Evolutionary conservation across 2,888 invertebrate species (phyloP).

Genomic region (Dasysyrphus albostriatus): DNA sequence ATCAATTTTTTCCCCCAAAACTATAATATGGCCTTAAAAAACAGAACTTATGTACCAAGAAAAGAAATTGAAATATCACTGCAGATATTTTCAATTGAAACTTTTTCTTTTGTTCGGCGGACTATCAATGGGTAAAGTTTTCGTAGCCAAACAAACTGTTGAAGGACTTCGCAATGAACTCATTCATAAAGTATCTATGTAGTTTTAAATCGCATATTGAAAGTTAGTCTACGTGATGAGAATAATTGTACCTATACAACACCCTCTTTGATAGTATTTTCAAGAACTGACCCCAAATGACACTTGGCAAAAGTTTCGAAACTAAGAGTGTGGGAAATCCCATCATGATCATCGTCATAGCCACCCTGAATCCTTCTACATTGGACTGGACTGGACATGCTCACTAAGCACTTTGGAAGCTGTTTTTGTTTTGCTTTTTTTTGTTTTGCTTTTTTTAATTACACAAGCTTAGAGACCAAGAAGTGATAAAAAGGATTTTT

Average conservation of each 20-base stretch:
- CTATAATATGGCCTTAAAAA: background rate
- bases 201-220: background rate
- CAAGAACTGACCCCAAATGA: constrained; percentile 24
- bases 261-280: background rate
- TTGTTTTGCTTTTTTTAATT: constrained; percentile 26
- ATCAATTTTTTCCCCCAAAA: background rate
- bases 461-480: constrained; percentile 41
- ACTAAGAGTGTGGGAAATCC: background rate
- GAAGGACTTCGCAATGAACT: constrained; percentile 16
- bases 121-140: constrained; percentile 33
- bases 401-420: background rate
- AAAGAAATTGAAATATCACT: background rate
- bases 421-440: background rate
- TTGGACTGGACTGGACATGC: constrained; percentile 10
- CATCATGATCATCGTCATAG: background rate
- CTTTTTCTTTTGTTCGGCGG: constrained; percentile 1
- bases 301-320: background rate
- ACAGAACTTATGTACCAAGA: background rate
- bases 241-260: background rate
- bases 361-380: background rate
- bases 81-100: constrained; percentile 27
- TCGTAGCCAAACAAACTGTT: constrained; percentile 7
- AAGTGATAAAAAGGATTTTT: constrained; percentile 66
- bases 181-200: constrained; percentile 33
- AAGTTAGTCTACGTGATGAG: constrained; percentile 4